Conservation (phyloP, 2,113 vertebrate species). For the Chlorodrepanis virens region DNA sequence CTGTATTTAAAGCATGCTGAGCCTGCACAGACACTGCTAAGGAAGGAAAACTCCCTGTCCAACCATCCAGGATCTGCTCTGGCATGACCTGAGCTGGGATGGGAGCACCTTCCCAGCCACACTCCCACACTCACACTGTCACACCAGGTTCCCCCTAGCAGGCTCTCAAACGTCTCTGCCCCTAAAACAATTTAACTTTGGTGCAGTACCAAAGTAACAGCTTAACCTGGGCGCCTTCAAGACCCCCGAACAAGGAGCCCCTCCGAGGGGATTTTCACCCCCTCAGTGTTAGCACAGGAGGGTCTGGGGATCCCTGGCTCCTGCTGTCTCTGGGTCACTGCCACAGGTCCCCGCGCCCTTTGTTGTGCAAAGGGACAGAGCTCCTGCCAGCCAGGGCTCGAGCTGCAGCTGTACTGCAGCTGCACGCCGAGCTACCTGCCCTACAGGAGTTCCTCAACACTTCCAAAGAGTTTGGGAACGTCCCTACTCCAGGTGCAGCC, state of each 20-base stretch:
- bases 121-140: background rate
- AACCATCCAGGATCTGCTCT: background rate
- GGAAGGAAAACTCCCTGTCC: background rate
- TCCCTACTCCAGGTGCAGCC: background rate
- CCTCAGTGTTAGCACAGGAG: background rate
- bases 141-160: too few relatives aligned
- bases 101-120: background rate
- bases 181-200: background rate
- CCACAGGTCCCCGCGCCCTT: accelerated
- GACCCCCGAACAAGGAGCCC: background rate
- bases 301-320: accelerated
- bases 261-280: background rate
- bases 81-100: background rate
- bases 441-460: background rate
- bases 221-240: background rate
- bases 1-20: background rate
- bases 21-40: background rate
- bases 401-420: background rate
- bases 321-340: too few relatives aligned
- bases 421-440: background rate
- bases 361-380: background rate
- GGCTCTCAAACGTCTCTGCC: background rate
- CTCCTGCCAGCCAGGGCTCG: background rate
- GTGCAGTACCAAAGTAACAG: background rate
- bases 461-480: background rate